phyloP scores from a whole-genome alignment of 2,797 vertebrate genomes.

The Brachyalestes nurse region DNA sequence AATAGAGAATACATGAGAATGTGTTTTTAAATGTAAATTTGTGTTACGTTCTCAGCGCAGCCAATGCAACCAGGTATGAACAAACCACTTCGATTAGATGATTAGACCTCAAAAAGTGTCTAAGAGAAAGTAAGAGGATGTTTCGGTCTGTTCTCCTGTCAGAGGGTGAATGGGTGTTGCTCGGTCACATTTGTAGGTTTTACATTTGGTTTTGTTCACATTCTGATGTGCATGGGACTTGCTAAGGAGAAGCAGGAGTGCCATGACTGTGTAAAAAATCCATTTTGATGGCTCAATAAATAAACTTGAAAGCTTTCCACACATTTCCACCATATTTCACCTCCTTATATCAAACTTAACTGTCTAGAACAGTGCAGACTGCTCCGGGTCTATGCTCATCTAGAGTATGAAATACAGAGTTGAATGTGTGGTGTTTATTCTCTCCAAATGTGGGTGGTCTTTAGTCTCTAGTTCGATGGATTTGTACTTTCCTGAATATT shows the following conservation, averaged over 20 bases:
- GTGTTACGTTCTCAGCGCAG: neutral
- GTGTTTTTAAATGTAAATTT: too few species aligned
- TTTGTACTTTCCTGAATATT: too few species aligned
- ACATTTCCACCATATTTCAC: conserved; percentile 29
- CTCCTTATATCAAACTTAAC: conserved; percentile 53
- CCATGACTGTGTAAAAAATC: conserved; percentile 28
- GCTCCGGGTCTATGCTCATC: conserved; percentile 15
- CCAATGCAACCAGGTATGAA: neutral
- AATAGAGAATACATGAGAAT: too few species aligned
- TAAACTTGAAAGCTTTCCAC: conserved; percentile 40
- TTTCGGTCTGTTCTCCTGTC: neutral
- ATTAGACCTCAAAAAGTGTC: neutral
- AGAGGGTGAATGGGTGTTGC: neutral
- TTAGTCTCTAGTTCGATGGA: too few species aligned
- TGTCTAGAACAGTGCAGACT: conserved; percentile 42
- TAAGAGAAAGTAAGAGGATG: neutral
- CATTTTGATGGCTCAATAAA: conserved; percentile 42
- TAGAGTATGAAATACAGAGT: conserved; percentile 29
- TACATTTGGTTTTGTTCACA: too few species aligned
- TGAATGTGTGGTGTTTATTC: conserved; percentile 30
- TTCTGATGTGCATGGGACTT: neutral
- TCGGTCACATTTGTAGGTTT: neutral
- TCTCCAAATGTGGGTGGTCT: too few species aligned
- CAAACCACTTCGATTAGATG: neutral
- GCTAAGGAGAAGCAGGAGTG: neutral